Evolutionary conservation across 2,888 invertebrate species (phyloP), one percentile per base, ranked within the genome.

Genomic region (Aphelenchoides bicaudatus): DNA sequence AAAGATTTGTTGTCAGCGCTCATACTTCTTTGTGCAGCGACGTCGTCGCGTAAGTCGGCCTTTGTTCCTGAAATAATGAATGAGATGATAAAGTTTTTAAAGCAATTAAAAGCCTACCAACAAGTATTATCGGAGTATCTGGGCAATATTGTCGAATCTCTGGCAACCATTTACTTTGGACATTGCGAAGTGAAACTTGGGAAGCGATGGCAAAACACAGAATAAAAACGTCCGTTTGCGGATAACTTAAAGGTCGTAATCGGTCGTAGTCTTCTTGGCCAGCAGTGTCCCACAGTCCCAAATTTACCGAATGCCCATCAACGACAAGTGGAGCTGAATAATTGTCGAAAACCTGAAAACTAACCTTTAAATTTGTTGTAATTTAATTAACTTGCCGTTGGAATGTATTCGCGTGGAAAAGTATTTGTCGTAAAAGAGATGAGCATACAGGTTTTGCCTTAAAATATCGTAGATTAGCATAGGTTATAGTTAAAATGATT

Each of bases 141-240:
- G 96, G 94, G 85, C 96, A 98, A 82, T 98, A 96, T 83, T 98
- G 96, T 83, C 94, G 92, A 77, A 98, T 93, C 86, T 98, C 98
- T 70, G 96, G 96, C 83, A 92, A 92, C 98, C 96, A 98, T 84
- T 98, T 98, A 70, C 92, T 92, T 79, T 91, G 91, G 66, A 98
- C 93, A 86, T 96, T 98, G 85, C 96, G 96, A 84, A 93, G 96
- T 50, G 96, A 96, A 53, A 94, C 93, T 66, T 96, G 96, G 82
- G 93, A 92, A 74, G 96, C 93, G 71, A 98, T 92, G 83, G 93
- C 93, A 85, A 93, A 98, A 85, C 96, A 98, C 83, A 98, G 91
- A 78, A 98, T 87, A 84, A 98, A 98, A 67, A 98, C 96, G 83
- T 98, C 96, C 68, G 96, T 98, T 86, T 86, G 94, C 79, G 96